phyloP scores from a whole-genome alignment of 30 jellyfish, hydroid and myxozoan genomes.

The Aurelia aurita complex sp. Pacific region DNA sequence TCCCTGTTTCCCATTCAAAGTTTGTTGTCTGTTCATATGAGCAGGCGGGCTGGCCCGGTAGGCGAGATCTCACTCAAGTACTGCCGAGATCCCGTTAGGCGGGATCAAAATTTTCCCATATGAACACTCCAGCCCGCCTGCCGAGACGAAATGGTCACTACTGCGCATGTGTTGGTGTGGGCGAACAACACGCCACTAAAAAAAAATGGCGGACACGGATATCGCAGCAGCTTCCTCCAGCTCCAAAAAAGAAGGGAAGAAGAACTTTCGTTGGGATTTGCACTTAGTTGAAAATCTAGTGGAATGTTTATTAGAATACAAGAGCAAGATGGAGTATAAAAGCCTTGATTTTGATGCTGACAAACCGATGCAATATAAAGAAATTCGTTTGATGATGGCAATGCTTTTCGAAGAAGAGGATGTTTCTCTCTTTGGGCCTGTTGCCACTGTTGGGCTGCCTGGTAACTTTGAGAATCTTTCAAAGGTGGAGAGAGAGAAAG shows the following conservation, averaged over 20 bases:
- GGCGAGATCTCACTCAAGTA: no score
- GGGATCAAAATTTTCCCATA: no score
- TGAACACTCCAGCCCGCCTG: no score
- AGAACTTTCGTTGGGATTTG: slow-evolving; percentile 38
- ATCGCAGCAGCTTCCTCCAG: slow-evolving; percentile 30
- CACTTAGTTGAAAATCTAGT: slow-evolving; percentile 11
- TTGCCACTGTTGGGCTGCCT: slow-evolving; percentile 21
- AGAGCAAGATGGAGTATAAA: no score
- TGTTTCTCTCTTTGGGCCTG: slow-evolving; percentile 39
- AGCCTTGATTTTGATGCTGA: no score
- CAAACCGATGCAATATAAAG: no score
- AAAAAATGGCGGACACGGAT: slow-evolving; percentile 40
- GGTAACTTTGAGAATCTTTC: not conserved
- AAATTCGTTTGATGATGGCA: no score
- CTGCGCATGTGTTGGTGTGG: slow-evolving; percentile 38
- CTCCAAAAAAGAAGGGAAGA: slow-evolving; percentile 38
- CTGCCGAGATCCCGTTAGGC: no score
- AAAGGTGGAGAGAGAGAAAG: slow-evolving; percentile 14
- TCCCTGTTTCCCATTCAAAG: no score
- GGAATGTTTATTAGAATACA: slow-evolving; percentile 32
- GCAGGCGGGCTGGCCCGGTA: no score
- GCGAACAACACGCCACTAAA: not conserved
- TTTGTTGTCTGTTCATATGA: no score
- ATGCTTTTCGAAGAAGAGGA: slow-evolving; percentile 10
- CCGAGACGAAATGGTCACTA: no score